phyloP scores from a whole-genome alignment of 2,113 vertebrate species.

The Colossoma macropomum region DNA sequence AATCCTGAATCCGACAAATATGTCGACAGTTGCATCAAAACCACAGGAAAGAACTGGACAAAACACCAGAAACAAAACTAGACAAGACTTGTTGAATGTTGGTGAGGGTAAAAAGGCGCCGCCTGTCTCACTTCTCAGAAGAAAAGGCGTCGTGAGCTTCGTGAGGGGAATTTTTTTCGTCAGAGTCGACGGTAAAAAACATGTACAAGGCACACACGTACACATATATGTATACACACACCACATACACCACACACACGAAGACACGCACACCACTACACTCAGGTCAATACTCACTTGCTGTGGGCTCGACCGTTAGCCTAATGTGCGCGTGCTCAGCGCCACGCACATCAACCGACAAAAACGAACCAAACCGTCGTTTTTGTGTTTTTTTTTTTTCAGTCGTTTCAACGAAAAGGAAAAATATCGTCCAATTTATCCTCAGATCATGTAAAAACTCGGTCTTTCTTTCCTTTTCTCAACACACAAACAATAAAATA shows the following conservation, averaged over 20 bases:
- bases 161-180: background rate
- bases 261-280: conserved; percentile 60
- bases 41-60: background rate
- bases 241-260: conserved; percentile 47
- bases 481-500: conserved; percentile 33
- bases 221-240: conserved; percentile 67
- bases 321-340: conserved; percentile 66
- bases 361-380: conserved; percentile 68
- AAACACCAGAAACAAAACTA: conserved; percentile 31
- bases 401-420: conserved; percentile 62
- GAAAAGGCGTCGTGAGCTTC: conserved; percentile 5
- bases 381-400: conserved; percentile 57
- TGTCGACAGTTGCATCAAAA: background rate
- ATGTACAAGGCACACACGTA: conserved; percentile 47
- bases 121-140: background rate
- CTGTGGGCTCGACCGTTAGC: conserved; percentile 68
- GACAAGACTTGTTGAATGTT: conserved; percentile 79
- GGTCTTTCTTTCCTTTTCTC: conserved; percentile 47
- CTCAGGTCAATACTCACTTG: conserved; percentile 74
- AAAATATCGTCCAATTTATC: conserved; percentile 69
- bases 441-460: conserved; percentile 59
- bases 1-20: conserved; percentile 9
- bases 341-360: conserved; percentile 70
- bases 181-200: background rate
- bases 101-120: conserved; percentile 21